Evolutionary conservation across 2,888 invertebrate species (phyloP).

Genomic region (Actias luna): DNA sequence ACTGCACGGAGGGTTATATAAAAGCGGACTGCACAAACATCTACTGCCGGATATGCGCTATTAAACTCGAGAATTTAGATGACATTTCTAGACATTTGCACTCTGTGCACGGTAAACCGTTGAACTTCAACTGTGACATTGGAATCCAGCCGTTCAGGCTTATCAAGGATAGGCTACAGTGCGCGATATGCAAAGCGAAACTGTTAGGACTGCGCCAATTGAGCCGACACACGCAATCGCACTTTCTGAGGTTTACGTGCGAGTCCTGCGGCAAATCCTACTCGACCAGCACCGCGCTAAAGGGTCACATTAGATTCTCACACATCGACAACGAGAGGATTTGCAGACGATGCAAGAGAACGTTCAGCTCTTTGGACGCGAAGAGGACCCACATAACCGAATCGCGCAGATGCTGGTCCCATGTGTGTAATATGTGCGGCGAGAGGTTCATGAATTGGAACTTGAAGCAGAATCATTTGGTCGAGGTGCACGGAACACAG

Average conservation of each 20-base stretch:
- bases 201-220: constrained; percentile 56
- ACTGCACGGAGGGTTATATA: constrained; percentile 61
- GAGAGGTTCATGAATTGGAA: constrained; percentile 61
- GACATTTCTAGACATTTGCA: constrained; percentile 56
- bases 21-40: constrained; percentile 68
- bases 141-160: constrained; percentile 66
- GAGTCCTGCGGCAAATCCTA: constrained; percentile 71
- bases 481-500: constrained; percentile 50
- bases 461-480: constrained; percentile 56
- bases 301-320: constrained; percentile 56
- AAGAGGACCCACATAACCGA: constrained; percentile 54
- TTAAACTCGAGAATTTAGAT: constrained; percentile 44
- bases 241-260: constrained; percentile 65
- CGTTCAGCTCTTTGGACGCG: constrained; percentile 53
- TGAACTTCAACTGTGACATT: constrained; percentile 48
- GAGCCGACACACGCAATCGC: constrained; percentile 64
- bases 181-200: constrained; percentile 58
- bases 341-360: constrained; percentile 63
- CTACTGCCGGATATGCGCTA: constrained; percentile 57
- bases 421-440: constrained; percentile 60
- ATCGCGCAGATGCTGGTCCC: constrained; percentile 59
- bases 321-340: constrained; percentile 55
- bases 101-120: constrained; percentile 48
- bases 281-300: constrained; percentile 56
- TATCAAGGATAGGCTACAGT: constrained; percentile 52